Evolutionary conservation across 2,888 invertebrate genomes (phyloP).

Genomic region (Lepas anatifera): DNA sequence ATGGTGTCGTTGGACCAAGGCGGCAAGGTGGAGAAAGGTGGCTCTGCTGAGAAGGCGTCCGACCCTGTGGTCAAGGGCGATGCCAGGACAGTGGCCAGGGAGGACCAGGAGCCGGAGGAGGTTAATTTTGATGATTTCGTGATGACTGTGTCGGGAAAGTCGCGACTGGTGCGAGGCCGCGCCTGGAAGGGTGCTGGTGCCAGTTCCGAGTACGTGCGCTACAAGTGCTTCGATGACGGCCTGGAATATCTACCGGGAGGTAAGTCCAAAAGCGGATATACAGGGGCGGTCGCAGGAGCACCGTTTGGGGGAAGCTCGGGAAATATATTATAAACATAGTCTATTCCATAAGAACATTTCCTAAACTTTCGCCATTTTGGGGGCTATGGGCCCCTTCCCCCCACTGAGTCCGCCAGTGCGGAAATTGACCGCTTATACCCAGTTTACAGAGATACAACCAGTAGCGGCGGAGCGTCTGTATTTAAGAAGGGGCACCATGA

Average conservation of each 20-base stretch:
- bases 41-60: background rate
- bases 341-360: no score
- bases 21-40: background rate
- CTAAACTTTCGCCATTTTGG: no score
- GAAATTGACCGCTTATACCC: no score
- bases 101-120: background rate
- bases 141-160: constrained; percentile 28
- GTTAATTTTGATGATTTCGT: constrained; percentile 28
- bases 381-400: no score
- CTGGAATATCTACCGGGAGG: constrained; percentile 33
- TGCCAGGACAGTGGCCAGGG: background rate
- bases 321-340: no score
- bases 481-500: no score
- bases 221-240: constrained; percentile 29
- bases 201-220: constrained; percentile 28
- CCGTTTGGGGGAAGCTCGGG: no score
- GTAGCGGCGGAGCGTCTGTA: no score
- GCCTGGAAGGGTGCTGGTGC: constrained; percentile 27
- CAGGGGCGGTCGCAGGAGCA: background rate
- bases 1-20: constrained; percentile 1
- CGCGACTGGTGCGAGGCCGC: constrained; percentile 27
- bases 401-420: no score
- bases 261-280: constrained; percentile 26
- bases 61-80: background rate
- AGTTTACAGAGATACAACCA: no score